phyloP scores from a whole-genome alignment of 2,888 invertebrate species.

The Selenia dentaria region DNA sequence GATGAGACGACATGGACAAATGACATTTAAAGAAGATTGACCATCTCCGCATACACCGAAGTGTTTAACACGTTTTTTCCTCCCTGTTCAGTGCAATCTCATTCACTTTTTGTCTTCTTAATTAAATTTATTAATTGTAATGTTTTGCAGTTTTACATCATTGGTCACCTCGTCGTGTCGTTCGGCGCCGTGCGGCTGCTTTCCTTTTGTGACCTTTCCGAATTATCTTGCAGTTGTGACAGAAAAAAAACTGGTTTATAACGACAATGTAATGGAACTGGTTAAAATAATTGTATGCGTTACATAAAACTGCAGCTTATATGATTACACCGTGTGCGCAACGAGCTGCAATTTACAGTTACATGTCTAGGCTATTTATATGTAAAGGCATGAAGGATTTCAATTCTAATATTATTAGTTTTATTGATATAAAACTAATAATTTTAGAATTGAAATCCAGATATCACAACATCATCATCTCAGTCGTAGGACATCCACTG shows the following conservation, averaged over 20 bases:
- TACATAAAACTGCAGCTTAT: slow-evolving; percentile 38
- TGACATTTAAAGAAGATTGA: slow-evolving; percentile 59
- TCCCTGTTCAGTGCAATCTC: slow-evolving; percentile 20
- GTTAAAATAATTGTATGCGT: slow-evolving; percentile 37
- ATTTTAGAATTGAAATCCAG: too few relatives aligned
- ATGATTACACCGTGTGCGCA: slow-evolving; percentile 31
- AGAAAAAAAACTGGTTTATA: slow-evolving; percentile 46
- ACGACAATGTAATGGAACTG: slow-evolving; percentile 43
- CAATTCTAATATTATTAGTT: too few relatives aligned
- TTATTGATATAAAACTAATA: too few relatives aligned
- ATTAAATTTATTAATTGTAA: slow-evolving; percentile 28
- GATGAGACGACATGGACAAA: slow-evolving; percentile 50
- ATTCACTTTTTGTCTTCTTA: slow-evolving; percentile 24
- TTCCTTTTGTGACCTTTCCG: slow-evolving; percentile 74
- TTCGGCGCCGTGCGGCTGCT: slow-evolving; percentile 43
- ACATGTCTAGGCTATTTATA: too few relatives aligned
- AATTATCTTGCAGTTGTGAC: slow-evolving; percentile 42
- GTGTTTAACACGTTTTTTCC: slow-evolving; percentile 24
- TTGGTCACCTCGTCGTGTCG: slow-evolving; percentile 18
- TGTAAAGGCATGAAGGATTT: too few relatives aligned
- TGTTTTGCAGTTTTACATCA: slow-evolving; percentile 24
- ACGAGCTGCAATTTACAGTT: slow-evolving; percentile 9
- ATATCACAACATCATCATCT: too few relatives aligned
- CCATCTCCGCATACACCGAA: slow-evolving; percentile 42
- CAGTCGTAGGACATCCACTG: too few relatives aligned